Evolutionary conservation across 1,140 invertebrate species (phyloP), one percentile per base, ranked within the genome.

Genomic region (Saccostrea cuccullata): DNA sequence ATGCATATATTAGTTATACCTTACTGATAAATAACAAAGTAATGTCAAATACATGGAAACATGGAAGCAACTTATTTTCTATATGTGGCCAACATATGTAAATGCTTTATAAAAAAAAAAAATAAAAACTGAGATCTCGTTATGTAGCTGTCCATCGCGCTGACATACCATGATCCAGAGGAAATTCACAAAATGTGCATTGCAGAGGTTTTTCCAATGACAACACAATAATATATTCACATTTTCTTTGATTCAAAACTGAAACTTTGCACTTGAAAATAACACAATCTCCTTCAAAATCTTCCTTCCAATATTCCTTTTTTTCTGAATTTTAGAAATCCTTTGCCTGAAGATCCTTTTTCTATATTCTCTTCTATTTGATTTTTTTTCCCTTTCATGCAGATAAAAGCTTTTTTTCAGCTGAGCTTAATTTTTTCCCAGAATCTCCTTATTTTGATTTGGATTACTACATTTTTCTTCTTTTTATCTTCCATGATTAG

Each of bases 191-290:
- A 77, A 77, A 30, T 13, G 13, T 30, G 70, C 70, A 77, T 77
- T 77, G 70, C 70, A 77, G 70, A 77, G 70, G 70, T 77, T 77
- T 77, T 77, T 77, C 70, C 70, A 77, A 9, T 30, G 70, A 77
- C 70, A 77, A 77, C 70, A 77, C 70, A 15, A 13, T 26, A 17
- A 36, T 15, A 64, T 64, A 64, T 64, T n/a, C 58, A 64, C 58
- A 64, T 5, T 20, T 64, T 64, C 17, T 17, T 6, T 6, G 17
- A 20, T 20, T 17, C 15, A 2, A n/a, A 20, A 64, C 13, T 60
- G 58, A 60, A 60, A 15, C 17, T 64, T 64, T n/a, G 15, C 58
- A 64, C 58, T 60, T 60, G 13, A 60, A 3, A 20, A 20, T 8
- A 20, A 17, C 58, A 64, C 17, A 20, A n/a, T 17, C 8, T 64